Conservation (phyloP, 2,888 invertebrate genomes). For the Linhomoeus sp. region DNA sequence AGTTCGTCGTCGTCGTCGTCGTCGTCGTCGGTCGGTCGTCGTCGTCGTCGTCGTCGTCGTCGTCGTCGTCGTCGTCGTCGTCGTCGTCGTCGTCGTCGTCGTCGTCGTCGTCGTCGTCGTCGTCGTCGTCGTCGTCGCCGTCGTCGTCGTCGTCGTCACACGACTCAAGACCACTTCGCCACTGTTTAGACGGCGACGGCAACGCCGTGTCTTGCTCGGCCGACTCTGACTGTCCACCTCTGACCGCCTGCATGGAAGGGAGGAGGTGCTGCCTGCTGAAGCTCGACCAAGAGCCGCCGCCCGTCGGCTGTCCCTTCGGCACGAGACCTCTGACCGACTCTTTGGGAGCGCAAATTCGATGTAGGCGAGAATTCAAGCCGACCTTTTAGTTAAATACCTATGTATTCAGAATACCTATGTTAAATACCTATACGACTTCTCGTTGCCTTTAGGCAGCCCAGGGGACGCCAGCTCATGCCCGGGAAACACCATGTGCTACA, state of each 20-base stretch:
- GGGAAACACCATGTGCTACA: slow-evolving; percentile 13
- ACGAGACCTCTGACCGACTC: slow-evolving; percentile 1
- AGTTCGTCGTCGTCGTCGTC: no score
- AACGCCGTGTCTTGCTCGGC: not conserved
- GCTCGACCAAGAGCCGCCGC: slow-evolving; percentile 8
- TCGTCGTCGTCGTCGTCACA: no score
- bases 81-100: no score
- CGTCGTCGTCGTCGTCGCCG: no score
- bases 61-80: no score
- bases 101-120: no score
- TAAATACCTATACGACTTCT: no score
- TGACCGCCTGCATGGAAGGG: slow-evolving; percentile 1
- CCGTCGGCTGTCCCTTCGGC: slow-evolving; percentile 10
- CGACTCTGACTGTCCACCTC: slow-evolving; percentile 6
- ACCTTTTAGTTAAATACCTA: not conserved
- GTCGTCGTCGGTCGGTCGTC: no score
- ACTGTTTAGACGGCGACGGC: not conserved
- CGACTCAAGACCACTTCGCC: no score
- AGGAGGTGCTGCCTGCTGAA: not conserved
- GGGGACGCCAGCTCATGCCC: slow-evolving; percentile 12
- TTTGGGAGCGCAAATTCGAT: not conserved
- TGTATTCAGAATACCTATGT: no score
- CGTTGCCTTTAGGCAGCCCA: slow-evolving; percentile 7
- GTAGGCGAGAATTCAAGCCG: no score
- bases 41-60: no score